Evolutionary conservation across 2,113 vertebrate genomes (phyloP).

Genomic region (Megaceryle maxima): DNA sequence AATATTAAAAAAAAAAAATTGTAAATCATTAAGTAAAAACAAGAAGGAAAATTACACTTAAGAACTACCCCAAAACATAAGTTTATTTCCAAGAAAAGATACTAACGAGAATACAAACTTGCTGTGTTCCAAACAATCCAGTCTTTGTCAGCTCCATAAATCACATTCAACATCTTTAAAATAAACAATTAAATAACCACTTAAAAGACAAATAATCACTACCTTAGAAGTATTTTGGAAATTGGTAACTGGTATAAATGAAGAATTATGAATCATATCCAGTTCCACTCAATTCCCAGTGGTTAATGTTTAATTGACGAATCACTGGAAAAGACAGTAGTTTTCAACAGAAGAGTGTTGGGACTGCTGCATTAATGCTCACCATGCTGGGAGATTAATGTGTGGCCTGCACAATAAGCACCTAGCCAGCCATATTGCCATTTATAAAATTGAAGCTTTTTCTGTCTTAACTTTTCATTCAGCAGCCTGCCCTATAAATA

Average conservation of each 20-base stretch:
- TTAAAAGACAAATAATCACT: not conserved
- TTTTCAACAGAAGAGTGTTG: not conserved
- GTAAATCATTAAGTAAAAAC: not conserved
- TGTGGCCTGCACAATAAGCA: not conserved
- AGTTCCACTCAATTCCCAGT: not conserved
- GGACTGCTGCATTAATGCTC: not conserved
- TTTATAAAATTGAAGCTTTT: not conserved
- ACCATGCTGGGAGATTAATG: not conserved
- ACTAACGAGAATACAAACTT: not conserved
- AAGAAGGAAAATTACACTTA: not conserved
- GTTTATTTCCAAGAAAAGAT: not conserved
- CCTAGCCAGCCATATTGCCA: not conserved
- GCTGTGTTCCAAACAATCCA: not conserved
- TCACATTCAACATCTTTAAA: not conserved
- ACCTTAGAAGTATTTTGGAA: not conserved
- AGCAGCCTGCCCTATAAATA: not conserved
- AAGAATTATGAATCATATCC: not conserved
- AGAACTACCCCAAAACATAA: not conserved
- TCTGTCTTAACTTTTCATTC: not conserved
- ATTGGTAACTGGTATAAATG: not conserved
- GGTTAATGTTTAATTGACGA: not conserved
- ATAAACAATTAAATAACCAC: not conserved
- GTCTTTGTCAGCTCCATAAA: not conserved
- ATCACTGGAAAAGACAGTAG: not conserved
- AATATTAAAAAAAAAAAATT: not conserved